phyloP scores from a whole-genome alignment of 2,888 invertebrate species.

The Patella ulyssiponensis region DNA sequence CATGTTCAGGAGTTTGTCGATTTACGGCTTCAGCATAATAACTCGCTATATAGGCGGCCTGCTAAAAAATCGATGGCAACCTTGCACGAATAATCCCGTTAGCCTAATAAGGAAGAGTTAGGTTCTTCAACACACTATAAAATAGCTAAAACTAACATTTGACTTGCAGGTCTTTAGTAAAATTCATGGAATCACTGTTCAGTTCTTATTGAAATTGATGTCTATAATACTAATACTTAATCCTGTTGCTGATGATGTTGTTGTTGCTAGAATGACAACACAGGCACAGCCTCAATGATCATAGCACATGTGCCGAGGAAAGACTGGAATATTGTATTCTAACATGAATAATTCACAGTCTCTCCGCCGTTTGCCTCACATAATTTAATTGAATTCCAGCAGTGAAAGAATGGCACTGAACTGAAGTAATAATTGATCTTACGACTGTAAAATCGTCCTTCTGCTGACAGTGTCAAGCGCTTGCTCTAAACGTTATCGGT shows the following conservation, averaged over 20 bases:
- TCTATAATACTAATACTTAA: too few relatives aligned
- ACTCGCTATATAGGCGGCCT: not conserved
- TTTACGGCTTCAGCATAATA: not conserved
- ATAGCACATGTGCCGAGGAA: not conserved
- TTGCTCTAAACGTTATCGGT: too few relatives aligned
- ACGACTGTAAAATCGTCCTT: slow-evolving; percentile 14
- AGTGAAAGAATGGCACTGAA: slow-evolving; percentile 9
- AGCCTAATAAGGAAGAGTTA: not conserved
- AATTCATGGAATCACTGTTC: too few relatives aligned
- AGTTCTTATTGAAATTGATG: too few relatives aligned
- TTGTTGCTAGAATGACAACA: not conserved
- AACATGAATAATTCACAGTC: slow-evolving; percentile 58
- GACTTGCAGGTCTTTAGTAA: too few relatives aligned
- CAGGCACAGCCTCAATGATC: not conserved
- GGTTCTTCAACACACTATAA: too few relatives aligned
- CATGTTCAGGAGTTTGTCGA: slow-evolving; percentile 40
- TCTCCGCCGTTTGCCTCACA: slow-evolving; percentile 45
- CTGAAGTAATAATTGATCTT: slow-evolving; percentile 19
- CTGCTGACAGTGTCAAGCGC: too few relatives aligned
- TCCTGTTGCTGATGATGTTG: not conserved
- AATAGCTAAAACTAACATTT: too few relatives aligned
- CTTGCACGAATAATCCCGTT: slow-evolving; percentile 4
- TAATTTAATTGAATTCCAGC: slow-evolving; percentile 46
- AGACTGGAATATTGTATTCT: not conserved
- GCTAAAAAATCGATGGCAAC: slow-evolving; percentile 7